These are phyloP conservation scores for Sterna hirundo DNA, from an alignment of 2,113 vertebrate species.

Conservation along the genomic window DNA sequence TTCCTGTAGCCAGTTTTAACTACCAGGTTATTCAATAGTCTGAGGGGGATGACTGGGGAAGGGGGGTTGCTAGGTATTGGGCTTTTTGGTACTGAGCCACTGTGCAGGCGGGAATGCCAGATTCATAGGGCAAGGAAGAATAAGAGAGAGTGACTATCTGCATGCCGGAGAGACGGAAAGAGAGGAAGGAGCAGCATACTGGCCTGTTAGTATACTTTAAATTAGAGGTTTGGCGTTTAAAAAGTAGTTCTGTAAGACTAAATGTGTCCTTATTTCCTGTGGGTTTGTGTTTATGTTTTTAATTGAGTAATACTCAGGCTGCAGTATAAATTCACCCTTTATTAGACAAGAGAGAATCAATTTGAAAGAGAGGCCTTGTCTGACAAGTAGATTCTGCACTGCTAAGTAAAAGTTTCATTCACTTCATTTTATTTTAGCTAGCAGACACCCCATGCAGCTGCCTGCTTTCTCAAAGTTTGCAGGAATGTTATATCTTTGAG, in stretches of 20 bases:
- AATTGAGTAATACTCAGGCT: background rate
- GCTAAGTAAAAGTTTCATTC: background rate
- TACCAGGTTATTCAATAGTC: background rate
- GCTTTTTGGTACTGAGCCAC: background rate
- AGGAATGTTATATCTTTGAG: background rate
- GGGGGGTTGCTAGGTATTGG: background rate
- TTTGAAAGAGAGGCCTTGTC: background rate
- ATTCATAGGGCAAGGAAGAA: background rate
- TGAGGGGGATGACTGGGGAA: background rate
- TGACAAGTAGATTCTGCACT: background rate
- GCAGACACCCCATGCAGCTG: background rate
- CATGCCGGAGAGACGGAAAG: background rate
- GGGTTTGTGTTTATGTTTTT: background rate
- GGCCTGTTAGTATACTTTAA: background rate
- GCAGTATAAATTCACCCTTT: background rate
- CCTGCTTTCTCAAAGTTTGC: background rate
- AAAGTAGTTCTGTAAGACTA: background rate
- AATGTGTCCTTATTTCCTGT: background rate
- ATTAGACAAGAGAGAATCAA: background rate
- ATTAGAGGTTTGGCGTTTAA: background rate
- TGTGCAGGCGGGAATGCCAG: background rate
- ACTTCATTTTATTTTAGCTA: background rate
- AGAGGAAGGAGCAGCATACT: background rate
- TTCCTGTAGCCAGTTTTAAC: background rate
- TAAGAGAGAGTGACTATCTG: background rate